Conservation (phyloP, 2,888 invertebrate species). For the Tipula confusa region DNA sequence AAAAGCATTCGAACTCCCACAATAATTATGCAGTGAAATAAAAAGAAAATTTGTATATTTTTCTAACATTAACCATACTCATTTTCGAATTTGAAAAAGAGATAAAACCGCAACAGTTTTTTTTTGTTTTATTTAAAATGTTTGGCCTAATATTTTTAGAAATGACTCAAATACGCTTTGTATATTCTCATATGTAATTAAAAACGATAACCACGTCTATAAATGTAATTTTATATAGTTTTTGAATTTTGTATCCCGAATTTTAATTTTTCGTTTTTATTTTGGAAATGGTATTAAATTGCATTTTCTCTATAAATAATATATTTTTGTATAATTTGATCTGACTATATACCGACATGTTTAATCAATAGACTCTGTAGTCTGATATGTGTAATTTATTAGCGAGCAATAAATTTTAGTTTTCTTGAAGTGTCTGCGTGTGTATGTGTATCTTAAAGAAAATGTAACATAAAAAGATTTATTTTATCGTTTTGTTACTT, state of each 20-base stretch:
- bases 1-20: too few species aligned
- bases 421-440: background rate
- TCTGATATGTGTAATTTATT: background rate
- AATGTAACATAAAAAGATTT: background rate
- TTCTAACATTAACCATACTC: too few species aligned
- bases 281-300: background rate
- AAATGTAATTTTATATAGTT: background rate
- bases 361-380: background rate
- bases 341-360: background rate
- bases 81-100: background rate
- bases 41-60: too few species aligned
- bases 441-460: background rate
- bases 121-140: too few species aligned
- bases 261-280: too few species aligned
- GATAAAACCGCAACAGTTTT: background rate
- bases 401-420: background rate
- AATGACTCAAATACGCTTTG: background rate
- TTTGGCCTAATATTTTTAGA: background rate
- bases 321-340: background rate
- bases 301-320: background rate
- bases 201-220: background rate
- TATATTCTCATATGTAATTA: background rate
- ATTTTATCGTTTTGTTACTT: background rate
- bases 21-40: too few species aligned
- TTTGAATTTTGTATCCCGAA: background rate